Base-by-base conservation (phyloP, 2,888 invertebrate genomes). In the Epinotia demarniana region DNA sequence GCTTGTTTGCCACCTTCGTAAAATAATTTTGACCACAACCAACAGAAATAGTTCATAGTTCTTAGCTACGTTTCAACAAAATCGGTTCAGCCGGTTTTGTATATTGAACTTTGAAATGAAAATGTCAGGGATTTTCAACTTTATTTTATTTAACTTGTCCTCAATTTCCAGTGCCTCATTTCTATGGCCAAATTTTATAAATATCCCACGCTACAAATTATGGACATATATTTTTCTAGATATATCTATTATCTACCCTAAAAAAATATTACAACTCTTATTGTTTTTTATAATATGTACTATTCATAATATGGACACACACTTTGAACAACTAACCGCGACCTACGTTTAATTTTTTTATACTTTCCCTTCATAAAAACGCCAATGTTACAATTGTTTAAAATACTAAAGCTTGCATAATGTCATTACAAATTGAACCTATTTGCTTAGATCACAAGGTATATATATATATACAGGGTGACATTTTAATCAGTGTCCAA, bases 231-330 rank as follows among this genome's bases (percentile, higher is more conserved):
- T 39, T 18, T 57, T 33, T 18, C 67, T 57, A 67, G 27, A 1
- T 67, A 67, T 16, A 57, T 57, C 43, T 67, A 53, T n/a, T 8
- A n/a, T n/a, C 53, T 53, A 67, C 57, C 19, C 67, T 67, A 57
- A 57, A 60, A 60, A 60, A 67, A 67, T 66, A 53, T 53, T 57
- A 39, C 33, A 67, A 18, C 16, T 39, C 19, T 67, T 13, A 39
- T 55, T 33, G 18, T 66, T 39, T 63, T 18, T 53, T 11, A 53
- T 55, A 33, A 67, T 67, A 67, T 55, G 55, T n/a, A 67, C 67
- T 55, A 33, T 39, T 53, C 18, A 18, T 66, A 67, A 67, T 12
- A 46, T 16, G 49, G 49, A 64, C 49, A 64, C 19, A 43, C 11
- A 13, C 13, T 63, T 57, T 57, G 9, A 57, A 49, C 49, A 49